phyloP scores from a whole-genome alignment of 2,113 vertebrate species.

The Rana temporaria region DNA sequence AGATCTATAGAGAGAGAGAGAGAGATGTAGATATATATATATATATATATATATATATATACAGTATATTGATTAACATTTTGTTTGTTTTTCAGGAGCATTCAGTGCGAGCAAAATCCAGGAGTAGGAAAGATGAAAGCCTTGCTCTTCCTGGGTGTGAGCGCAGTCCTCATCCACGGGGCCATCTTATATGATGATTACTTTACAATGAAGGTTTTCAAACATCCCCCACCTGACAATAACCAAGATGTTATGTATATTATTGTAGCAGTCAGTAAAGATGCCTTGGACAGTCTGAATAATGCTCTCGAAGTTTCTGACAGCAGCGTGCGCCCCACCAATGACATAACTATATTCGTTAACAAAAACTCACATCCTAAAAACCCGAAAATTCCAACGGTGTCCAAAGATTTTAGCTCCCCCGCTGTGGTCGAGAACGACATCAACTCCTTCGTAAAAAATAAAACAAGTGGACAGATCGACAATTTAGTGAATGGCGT shows the following conservation, averaged over 20 bases:
- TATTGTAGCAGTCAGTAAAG: neutral
- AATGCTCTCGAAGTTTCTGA: neutral
- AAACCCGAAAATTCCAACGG: neutral
- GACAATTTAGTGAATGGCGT: neutral
- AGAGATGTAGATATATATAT: no score
- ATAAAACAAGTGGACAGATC: neutral
- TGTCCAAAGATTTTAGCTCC: neutral
- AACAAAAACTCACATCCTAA: neutral
- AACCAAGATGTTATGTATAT: neutral
- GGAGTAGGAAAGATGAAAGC: neutral
- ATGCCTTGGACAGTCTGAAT: neutral
- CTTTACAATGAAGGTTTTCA: neutral
- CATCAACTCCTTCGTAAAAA: neutral
- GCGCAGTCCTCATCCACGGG: neutral
- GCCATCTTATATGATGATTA: neutral
- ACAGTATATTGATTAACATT: no score
- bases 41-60: no score
- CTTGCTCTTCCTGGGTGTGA: slow-evolving; percentile 2
- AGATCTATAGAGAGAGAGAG: no score
- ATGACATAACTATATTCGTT: slow-evolving; percentile 2
- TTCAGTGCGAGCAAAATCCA: no score
- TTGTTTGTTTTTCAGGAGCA: no score
- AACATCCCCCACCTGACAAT: neutral
- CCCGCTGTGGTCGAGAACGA: neutral
- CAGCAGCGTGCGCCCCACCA: neutral